Evolutionary conservation across 2,888 invertebrate genomes (phyloP), one percentile per base, ranked within the genome.

Genomic region (Trypoxylon attenuatum): DNA sequence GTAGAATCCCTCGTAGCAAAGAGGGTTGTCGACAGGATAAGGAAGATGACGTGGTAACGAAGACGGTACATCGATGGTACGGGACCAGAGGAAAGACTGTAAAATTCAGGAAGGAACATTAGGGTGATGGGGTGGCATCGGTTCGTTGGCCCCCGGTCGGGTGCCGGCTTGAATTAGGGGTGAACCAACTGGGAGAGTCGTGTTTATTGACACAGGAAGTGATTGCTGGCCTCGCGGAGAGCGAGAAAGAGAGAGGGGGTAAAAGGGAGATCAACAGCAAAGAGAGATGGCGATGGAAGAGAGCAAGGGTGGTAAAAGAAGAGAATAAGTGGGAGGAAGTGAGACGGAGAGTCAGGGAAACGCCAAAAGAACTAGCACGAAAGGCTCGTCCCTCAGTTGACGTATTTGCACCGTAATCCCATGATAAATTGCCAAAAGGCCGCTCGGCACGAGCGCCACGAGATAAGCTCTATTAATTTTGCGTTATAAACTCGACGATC

Each of bases 381-480:
- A 64, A 65, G 51, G 60, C 50, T 55, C 68, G 65, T 69, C 69
- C 76, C 72, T 69, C 25, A 69, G 67, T 69, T 69, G 72, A 71
- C 81, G 80, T 84, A 85, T 84, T 86, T 82, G 85, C 84, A 80
- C 68, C 82, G 83, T 86, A 85, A 86, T 86, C 86, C 84, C 83
- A 80, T 86, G 86, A 86, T 86, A 84, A 86, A 86, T 86, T 83
- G 77, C 80, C 74, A 74, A 82, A 82, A 80, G 78, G 76, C 80
- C 75, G 71, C 67, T 64, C 70, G 74, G 65, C 72, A 72, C 70
- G 66, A 68, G 49, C 60, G 56, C 71, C 63, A 61, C 71, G 72
- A 80, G 82, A 84, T 83, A 81, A 82, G 83, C 83, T 86, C 85
- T 85, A 87, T 86, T 87, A 87, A 86, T 86, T 85, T 86, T 85